Base-by-base conservation (phyloP, 2,888 invertebrate genomes). In the Pinctada fucata region DNA sequence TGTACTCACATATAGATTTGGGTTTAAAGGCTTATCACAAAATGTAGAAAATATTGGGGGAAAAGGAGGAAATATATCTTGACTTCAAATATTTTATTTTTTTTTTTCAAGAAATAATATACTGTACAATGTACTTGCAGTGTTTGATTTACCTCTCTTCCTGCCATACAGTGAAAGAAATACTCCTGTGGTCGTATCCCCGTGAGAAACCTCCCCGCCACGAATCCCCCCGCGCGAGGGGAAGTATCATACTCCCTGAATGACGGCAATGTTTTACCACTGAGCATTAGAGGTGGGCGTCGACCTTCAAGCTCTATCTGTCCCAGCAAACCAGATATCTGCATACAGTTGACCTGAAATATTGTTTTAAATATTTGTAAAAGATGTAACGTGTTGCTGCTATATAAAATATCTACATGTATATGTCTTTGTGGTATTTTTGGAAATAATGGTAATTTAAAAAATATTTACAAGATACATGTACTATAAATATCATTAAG, bases 141-240 rank as follows among this genome's bases (percentile, higher is more conserved):
- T 31, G 31, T 31, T 31, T 31, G 31, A 31, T 31, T 89, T 91
- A 95, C 97, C 95, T 99, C 99, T 93, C 99, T 95, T 76, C 99
- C 99, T 76, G 99, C 99, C 99, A 99, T 99, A 91, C 99, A 99
- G 94, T 99, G 99, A 93, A 99, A 99, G 93, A 98, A 99, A 92
- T 98, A 98, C 91, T 99, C 99, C 93, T 98, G 98, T 0, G 99
- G 98, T 89, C 96, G 95, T 87, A 99, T 97, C n/a, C 99, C 99
- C 0, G 99, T 99, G 95, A 99, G 95, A 91, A 99, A 99, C 8
- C 99, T 95, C 0, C 97, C 97, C 86, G 97, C 97, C 76, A 99
- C 97, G 91, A 98, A 99, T 0, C 99, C 99, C 6, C 99, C 98
- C 0, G 99, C 97, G 90, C 97, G 94, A 0, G 99, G 98, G 0